Base-by-base conservation (phyloP, 1,140 invertebrate genomes). In the Eriosoma lanigerum region DNA sequence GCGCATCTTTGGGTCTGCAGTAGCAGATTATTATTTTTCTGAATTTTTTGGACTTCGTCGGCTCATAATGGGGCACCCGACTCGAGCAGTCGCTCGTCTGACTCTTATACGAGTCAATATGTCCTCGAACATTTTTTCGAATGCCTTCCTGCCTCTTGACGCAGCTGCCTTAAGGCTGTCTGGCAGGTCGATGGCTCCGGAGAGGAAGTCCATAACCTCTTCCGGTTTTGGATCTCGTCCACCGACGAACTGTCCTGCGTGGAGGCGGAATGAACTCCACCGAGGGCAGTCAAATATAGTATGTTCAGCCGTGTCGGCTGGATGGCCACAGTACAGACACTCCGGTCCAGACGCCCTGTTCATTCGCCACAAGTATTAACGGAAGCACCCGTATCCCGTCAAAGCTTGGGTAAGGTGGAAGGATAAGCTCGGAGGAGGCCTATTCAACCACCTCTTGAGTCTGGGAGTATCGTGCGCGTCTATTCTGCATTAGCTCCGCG, bases 51-150 rank as follows among this genome's bases (percentile, higher is more conserved):
- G 26, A 15, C 6, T 26, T 17, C 3, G 13, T 90, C 90, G 89
- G 89, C 89, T 88, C 90, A 90, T 87, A 88, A 3, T 60, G 46
- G 1, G 46, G 68, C 58, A 75, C 15, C 50, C 58, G 24, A 21
- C 52, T 64, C 78, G 44, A 24, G 81, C 21, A n/a, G 54, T n/a
- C 54, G 54, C 17, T 19, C 12, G 13, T 26, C 32, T 38, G 32
- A 3, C 8, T 38, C 32, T 38, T 38, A n/a, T 38, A 3, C 8
- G 3, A 3, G 3, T 38, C 3, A 38, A 8, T 38, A 38, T 38
- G 32, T 38, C 8, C 8, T 38, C 32, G 3, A 38, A 3, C 32
- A 38, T 38, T 8, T 3, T 38, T 4, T 4, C 8, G 8, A 38
- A 38, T 38, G 32, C 32, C 3, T 38, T 3, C 8, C 32, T 38